A percentile compares a stretch with the other conserved stretches of the same genome.
Evolutionary conservation across 2,113 vertebrate species (phyloP).

Genomic region (Mirounga angustirostris): DNA sequence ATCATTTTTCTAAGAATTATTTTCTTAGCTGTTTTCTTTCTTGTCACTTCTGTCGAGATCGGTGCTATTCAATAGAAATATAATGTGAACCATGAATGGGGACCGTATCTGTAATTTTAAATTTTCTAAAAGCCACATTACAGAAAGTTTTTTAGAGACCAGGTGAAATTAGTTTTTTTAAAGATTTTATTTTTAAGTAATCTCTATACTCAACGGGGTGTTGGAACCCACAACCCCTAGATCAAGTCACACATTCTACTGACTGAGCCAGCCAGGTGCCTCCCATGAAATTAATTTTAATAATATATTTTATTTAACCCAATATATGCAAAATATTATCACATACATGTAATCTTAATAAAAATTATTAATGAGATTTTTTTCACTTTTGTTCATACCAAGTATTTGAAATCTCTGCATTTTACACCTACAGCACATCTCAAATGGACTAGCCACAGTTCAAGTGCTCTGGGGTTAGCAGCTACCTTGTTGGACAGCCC

Average conservation of each 20-base stretch:
- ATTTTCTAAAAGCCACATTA: conserved; percentile 7
- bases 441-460: not conserved
- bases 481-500: not conserved
- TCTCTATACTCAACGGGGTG: not conserved
- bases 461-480: not conserved
- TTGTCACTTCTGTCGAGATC: not conserved
- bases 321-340: not conserved
- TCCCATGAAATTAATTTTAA: not conserved
- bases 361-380: not conserved
- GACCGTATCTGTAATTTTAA: not conserved
- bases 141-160: not conserved
- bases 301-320: not conserved
- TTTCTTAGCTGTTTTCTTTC: conserved; percentile 18
- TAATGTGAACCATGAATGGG: not conserved
- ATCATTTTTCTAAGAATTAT: not conserved
- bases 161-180: not conserved
- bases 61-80: not conserved
- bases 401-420: not conserved
- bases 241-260: not conserved
- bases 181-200: not conserved
- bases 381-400: not conserved
- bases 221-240: not conserved
- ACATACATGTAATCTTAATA: not conserved
- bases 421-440: not conserved
- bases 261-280: not conserved